Base-by-base conservation (phyloP, 2,888 invertebrate species). In the Maniola hyperantus region DNA sequence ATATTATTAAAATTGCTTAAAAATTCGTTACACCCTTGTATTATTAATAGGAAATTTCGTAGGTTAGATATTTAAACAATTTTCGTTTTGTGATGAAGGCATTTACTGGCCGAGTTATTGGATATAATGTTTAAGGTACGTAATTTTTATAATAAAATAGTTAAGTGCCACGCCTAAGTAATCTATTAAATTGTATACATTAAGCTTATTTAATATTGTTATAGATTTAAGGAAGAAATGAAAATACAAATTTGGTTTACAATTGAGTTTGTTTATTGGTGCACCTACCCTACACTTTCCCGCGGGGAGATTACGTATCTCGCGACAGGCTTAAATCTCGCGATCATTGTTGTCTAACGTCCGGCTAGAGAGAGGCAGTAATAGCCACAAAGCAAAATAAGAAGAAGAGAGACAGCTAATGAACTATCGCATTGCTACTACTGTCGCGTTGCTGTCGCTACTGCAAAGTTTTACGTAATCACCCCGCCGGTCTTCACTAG, bases 161-260 rank as follows among this genome's bases (percentile, higher is more conserved):
- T 77, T 90, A 89, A 88, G 88, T 88, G 87, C 88, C 89, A 90
- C 90, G 91, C 91, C 91, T 91, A 91, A 85, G 77, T 81, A 81
- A 85, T 78, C 79, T 83, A 87, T 77, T 78, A 79, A 82, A 81
- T 78, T 82, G 76, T 83, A 83, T 80, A 84, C 80, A 78, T 85
- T 83, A 89, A 87, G 83, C 82, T 83, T 89, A 90, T 89, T 87
- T 87, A 89, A 89, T 87, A 89, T 85, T 89, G 89, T 91, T 90
- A 82, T 82, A 83, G 82, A 73, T 76, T 69, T 89, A 89, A 87
- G 85, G 70, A 87, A 76, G 75, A 85, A 81, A 79, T 80, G 76
- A 79, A 85, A 89, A 86, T 88, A 88, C 84, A 89, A 83, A 82
- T 82, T 82, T 85, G 80, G 81, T 77, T 83, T 83, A 77, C 81